Conservation (phyloP, 2,888 invertebrate species). For the Unio delphinus region DNA sequence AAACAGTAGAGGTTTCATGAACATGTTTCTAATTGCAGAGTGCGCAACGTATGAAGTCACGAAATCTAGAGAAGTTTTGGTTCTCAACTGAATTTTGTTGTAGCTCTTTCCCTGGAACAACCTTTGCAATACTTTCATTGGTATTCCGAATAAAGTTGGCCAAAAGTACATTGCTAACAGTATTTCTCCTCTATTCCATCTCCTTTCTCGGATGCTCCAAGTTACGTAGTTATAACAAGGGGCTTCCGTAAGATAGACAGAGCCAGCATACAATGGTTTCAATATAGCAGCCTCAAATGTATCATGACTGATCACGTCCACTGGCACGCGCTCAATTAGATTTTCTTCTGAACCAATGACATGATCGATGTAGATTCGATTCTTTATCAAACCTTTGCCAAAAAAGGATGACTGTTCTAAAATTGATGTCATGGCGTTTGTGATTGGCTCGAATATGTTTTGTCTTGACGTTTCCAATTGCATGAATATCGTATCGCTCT, state of each 20-base stretch:
- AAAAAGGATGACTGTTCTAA: conserved; percentile 17
- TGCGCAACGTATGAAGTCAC: conserved; percentile 19
- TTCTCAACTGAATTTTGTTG: conserved; percentile 7
- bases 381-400: conserved; percentile 26
- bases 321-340: conserved; percentile 20
- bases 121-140: conserved; percentile 10
- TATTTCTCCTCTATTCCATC: conserved; percentile 29
- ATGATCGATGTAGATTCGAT: conserved; percentile 14
- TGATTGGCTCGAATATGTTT: conserved; percentile 15
- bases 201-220: conserved; percentile 20
- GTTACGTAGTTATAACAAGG: conserved; percentile 22
- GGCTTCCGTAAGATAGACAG: conserved; percentile 15
- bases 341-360: conserved; percentile 17
- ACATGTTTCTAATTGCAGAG: conserved; percentile 16
- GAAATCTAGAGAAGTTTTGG: conserved; percentile 11
- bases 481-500: conserved; percentile 22
- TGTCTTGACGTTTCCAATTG: conserved; percentile 19
- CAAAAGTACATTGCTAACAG: conserved; percentile 12
- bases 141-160: conserved; percentile 10
- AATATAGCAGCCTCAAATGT: conserved; percentile 27
- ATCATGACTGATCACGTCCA: conserved; percentile 31
- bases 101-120: conserved; percentile 10
- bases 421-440: conserved; percentile 10
- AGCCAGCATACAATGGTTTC: conserved; percentile 13
- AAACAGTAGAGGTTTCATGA: conserved; percentile 24